A percentile compares a stretch with the other conserved stretches of the same genome.
Conservation (phyloP, 1,140 invertebrate species). For the Anthonomus grandis region DNA sequence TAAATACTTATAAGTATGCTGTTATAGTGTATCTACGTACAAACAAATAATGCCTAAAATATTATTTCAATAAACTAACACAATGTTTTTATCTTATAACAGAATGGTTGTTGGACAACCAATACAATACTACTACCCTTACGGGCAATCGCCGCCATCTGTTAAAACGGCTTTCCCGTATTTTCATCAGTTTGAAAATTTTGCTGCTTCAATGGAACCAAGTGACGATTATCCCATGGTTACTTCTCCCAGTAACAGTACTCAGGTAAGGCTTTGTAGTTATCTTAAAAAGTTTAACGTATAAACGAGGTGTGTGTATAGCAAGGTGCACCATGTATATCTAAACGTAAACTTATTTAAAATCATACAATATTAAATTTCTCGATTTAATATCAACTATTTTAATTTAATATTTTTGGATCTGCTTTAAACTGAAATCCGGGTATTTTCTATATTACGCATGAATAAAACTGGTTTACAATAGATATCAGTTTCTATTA, state of each 20-base stretch:
- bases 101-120: slow-evolving; percentile 45
- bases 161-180: slow-evolving; percentile 22
- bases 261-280: slow-evolving; percentile 41
- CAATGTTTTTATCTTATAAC: slow-evolving; percentile 38
- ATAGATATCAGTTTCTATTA: too few species aligned
- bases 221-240: slow-evolving; percentile 36
- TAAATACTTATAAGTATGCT: not conserved
- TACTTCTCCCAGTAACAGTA: slow-evolving; percentile 38
- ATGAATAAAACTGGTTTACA: too few species aligned
- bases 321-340: too few species aligned
- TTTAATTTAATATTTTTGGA: too few species aligned
- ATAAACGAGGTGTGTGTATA: too few species aligned
- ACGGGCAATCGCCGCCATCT: slow-evolving; percentile 4
- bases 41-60: not conserved
- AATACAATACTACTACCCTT: slow-evolving; percentile 35
- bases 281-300: not conserved
- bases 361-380: too few species aligned
- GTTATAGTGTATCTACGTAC: not conserved
- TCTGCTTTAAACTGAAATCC: too few species aligned
- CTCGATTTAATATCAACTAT: too few species aligned
- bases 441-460: too few species aligned
- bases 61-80: not conserved
- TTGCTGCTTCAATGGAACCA: slow-evolving; percentile 24
- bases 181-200: slow-evolving; percentile 28
- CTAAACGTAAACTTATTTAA: too few species aligned